These are phyloP conservation scores for Papilio xuthus DNA, from an alignment of 1,140 invertebrate species.

Conservation along the genomic window DNA sequence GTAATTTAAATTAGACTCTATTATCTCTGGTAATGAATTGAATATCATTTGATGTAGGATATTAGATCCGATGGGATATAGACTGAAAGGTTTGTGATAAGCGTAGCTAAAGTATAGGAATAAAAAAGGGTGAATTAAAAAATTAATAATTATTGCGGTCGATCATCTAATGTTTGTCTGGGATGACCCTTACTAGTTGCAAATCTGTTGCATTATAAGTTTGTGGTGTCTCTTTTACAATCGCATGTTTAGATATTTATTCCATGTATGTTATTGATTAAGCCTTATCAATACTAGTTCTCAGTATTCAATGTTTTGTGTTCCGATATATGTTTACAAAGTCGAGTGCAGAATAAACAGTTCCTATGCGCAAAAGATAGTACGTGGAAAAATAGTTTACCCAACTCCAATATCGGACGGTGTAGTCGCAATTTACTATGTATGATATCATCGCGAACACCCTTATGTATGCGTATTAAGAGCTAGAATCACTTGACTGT, in stretches of 20 bases:
- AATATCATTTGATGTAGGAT: constrained; percentile 17
- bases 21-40: constrained; percentile 12
- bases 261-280: neutral
- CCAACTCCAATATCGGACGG: constrained; percentile 44
- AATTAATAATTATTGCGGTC: too few relatives aligned
- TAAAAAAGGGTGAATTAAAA: too few relatives aligned
- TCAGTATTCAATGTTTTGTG: constrained; percentile 16
- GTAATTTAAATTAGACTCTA: constrained; percentile 36
- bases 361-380: constrained; percentile 33
- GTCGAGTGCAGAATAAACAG: constrained; percentile 29
- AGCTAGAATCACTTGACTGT: neutral
- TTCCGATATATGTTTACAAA: constrained; percentile 7
- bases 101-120: too few relatives aligned
- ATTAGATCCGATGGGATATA: too few relatives aligned
- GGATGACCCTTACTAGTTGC: too few relatives aligned
- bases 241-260: neutral
- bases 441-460: constrained; percentile 38
- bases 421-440: constrained; percentile 49
- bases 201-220: neutral
- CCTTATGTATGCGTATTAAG: constrained; percentile 18
- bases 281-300: constrained; percentile 7
- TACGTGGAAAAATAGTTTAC: constrained; percentile 40
- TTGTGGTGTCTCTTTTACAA: neutral
- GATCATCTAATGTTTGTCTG: too few relatives aligned
- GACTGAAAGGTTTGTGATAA: too few relatives aligned